These are phyloP conservation scores for Rhopalosiphum nymphaeae DNA, from an alignment of 2,888 invertebrate species.

Conservation along the genomic window DNA sequence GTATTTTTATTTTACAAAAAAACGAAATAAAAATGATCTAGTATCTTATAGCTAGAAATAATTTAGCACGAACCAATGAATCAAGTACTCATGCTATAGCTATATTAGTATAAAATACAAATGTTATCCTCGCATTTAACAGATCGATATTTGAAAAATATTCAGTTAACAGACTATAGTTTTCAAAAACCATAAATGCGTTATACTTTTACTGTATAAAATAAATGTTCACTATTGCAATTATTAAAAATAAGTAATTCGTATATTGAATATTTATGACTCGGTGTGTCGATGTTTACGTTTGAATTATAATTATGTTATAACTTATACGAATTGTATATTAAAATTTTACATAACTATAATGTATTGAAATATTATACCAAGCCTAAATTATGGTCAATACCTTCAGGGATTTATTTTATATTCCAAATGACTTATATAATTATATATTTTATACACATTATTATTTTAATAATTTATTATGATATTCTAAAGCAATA, in stretches of 20 bases:
- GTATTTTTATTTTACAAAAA: neutral
- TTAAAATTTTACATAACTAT: neutral
- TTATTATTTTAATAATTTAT: neutral
- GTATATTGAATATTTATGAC: neutral
- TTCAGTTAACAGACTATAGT: neutral
- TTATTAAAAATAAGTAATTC: neutral
- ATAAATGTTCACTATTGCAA: neutral
- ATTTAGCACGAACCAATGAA: neutral
- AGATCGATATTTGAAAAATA: neutral
- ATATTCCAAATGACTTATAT: neutral
- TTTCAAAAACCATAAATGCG: neutral
- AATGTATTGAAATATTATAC: neutral
- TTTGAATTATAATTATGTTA: neutral
- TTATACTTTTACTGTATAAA: no score
- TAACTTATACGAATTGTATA: neutral
- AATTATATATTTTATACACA: no score
- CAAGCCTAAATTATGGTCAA: neutral
- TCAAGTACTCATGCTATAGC: no score
- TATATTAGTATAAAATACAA: neutral
- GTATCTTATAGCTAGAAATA: neutral
- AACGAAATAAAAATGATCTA: neutral
- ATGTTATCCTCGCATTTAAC: neutral
- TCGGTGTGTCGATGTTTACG: neutral
- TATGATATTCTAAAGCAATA: neutral
- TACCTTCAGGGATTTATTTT: neutral